Evolutionary conservation across 1,140 invertebrate genomes (phyloP), one percentile per base, ranked within the genome.

Genomic region (Saccostrea glomerata): DNA sequence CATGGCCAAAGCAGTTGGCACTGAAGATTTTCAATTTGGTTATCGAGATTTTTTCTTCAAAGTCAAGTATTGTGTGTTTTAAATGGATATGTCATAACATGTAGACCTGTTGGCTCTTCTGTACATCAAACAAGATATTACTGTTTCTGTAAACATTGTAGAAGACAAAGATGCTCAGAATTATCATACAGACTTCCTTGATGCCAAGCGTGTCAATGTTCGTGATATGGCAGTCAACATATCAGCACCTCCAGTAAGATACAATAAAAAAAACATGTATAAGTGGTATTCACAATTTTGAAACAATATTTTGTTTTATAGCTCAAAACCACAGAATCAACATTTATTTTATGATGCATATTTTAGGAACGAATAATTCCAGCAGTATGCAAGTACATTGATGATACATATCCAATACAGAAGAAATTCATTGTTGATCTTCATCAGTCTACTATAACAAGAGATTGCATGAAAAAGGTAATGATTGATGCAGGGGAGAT

Each of bases 331-430:
- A 6, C 47, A 47, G 47, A 47, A 47, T 47, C 47, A 66, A 20
- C 60, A 17, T 0, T 66, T 20, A 66, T 20, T n/a, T 23, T 66
- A 20, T n/a, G 1, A 66, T 9, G 9, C 60, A 9, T 66, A 23
- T 85, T 85, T 11, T 36, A 85, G 84, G 84, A 85, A 30, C 47
- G 30, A 58, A 85, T 85, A 30, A 85, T 85, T 60, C 84, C 84
- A 60, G 84, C 84, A 36, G 55, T 85, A 36, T 85, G 84, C 58
- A 58, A 85, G 56, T 85, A 56, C 13, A 58, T 85, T 60, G 84
- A 85, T 85, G 84, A 85, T 85, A 40, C 55, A 36, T 85, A 85
- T 85, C 84, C 84, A 23, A 85, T 56, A 85, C 47, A 85, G 84
- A 85, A 85, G 58, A 85, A 58, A 25, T 85, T 85, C 30, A 85